phyloP scores from a whole-genome alignment of 2,113 vertebrate genomes.

The Prionailurus viverrinus region DNA sequence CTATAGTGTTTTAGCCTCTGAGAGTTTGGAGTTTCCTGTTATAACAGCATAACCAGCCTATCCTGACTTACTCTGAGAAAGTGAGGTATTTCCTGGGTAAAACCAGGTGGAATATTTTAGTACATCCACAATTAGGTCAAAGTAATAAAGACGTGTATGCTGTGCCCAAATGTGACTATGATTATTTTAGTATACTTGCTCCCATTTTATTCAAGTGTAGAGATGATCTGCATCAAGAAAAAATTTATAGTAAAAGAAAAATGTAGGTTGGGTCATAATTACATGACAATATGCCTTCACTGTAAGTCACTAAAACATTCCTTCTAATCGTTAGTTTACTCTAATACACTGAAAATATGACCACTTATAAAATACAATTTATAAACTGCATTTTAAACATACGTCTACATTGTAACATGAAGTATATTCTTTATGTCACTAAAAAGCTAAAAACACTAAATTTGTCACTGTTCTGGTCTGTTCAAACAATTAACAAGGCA shows the following conservation, averaged over 20 bases:
- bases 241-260: conserved; percentile 54
- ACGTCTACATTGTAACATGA: not conserved
- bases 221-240: conserved; percentile 45
- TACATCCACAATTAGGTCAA: not conserved
- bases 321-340: not conserved
- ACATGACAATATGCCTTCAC: not conserved
- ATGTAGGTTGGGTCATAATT: not conserved
- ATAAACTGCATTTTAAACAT: not conserved
- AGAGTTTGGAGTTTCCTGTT: not conserved
- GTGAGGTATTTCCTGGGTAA: not conserved
- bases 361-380: not conserved
- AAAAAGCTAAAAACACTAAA: not conserved
- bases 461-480: not conserved
- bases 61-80: not conserved
- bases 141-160: not conserved
- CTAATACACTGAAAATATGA: not conserved
- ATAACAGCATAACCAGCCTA: not conserved
- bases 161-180: conserved; percentile 2
- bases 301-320: not conserved
- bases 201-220: conserved; percentile 26
- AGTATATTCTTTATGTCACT: not conserved
- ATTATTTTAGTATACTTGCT: conserved; percentile 26
- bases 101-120: not conserved
- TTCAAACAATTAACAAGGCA: conserved; percentile 21
- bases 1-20: not conserved